phyloP scores from a whole-genome alignment of 2,113 vertebrate species.

The Cyprinodon tularosa region DNA sequence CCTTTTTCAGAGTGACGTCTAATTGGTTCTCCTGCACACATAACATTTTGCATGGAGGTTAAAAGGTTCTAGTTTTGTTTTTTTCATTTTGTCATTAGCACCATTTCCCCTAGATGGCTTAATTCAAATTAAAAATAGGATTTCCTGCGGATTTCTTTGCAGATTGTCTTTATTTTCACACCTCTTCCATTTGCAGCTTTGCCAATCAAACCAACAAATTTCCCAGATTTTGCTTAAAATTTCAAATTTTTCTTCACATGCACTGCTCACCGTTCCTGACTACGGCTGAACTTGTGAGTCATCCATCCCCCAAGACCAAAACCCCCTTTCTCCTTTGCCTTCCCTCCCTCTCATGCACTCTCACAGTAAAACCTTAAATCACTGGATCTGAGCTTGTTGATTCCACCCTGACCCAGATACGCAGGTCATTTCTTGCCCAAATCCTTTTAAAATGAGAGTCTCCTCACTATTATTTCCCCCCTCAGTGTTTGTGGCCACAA shows the following conservation, averaged over 20 bases:
- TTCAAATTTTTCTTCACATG: neutral
- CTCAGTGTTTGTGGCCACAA: slow-evolving; percentile 20
- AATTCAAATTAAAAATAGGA: no score
- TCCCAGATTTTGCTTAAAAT: no score
- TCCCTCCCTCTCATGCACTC: neutral
- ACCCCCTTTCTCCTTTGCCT: neutral
- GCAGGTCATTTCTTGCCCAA: slow-evolving; percentile 54
- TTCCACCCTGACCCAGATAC: slow-evolving; percentile 70
- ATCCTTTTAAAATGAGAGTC: slow-evolving; percentile 68
- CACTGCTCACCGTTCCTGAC: slow-evolving; percentile 20
- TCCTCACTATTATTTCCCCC: slow-evolving; percentile 21
- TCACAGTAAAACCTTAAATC: slow-evolving; percentile 45
- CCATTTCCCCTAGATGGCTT: no score
- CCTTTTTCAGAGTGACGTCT: no score
- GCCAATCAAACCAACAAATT: no score
- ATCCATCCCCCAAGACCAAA: slow-evolving; percentile 9
- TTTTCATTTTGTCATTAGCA: no score
- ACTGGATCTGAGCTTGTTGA: slow-evolving; percentile 44
- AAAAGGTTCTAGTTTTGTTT: no score
- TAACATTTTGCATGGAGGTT: no score
- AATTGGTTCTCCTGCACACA: no score
- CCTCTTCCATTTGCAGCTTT: no score
- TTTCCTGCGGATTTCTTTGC: no score
- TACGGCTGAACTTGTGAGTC: slow-evolving; percentile 36
- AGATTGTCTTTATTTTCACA: no score